Evolutionary conservation across 2,113 vertebrate genomes (phyloP).

Genomic region (Ginglymostoma cirratum): DNA sequence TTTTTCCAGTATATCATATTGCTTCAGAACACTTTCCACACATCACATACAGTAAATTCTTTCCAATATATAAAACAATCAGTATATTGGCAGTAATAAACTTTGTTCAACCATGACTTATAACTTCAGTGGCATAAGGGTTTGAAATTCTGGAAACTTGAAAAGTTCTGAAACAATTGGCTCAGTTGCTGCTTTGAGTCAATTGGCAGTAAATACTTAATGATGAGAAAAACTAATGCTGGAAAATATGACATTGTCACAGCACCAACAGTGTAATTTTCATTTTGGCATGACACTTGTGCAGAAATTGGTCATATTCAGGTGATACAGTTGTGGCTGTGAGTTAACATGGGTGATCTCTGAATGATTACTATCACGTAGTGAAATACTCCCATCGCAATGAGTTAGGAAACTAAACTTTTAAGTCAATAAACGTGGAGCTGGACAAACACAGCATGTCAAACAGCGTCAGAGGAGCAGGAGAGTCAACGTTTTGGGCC

Average conservation of each 20-base stretch:
- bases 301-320: background rate
- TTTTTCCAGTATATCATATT: background rate
- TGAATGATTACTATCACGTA: background rate
- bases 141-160: background rate
- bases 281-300: background rate
- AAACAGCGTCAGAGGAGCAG: too few species aligned
- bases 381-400: too few species aligned
- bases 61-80: constrained; percentile 3
- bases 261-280: background rate
- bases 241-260: background rate
- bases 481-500: too few species aligned
- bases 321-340: background rate
- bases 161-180: background rate
- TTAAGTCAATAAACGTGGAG: too few species aligned
- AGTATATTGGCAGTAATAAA: background rate
- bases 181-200: background rate
- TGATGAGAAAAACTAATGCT: background rate
- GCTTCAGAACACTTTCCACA: background rate
- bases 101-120: background rate
- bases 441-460: too few species aligned
- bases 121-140: background rate
- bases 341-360: background rate
- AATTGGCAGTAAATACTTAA: background rate
- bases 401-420: too few species aligned
- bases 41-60: background rate